These are phyloP conservation scores for Arion vulgaris DNA, from an alignment of 1,140 invertebrate species.

Conservation along the genomic window DNA sequence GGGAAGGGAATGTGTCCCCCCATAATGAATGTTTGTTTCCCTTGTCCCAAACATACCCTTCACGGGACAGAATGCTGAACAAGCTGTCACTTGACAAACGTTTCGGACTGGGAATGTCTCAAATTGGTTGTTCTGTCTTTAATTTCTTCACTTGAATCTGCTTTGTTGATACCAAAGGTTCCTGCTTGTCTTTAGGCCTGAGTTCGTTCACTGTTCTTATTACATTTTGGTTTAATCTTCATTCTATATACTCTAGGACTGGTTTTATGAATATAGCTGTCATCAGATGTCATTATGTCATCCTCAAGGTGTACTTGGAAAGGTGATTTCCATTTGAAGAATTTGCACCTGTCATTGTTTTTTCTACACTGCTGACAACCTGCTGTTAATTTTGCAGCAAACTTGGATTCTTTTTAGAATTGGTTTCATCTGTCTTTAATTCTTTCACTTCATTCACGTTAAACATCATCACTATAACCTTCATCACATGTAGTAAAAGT, in stretches of 20 bases:
- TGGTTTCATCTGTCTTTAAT: background rate
- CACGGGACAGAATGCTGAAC: slow-evolving; percentile 37
- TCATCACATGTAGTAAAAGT: slow-evolving; percentile 47
- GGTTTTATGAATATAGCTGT: slow-evolving; percentile 36
- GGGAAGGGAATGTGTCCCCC: slow-evolving; percentile 57
- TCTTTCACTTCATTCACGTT: background rate
- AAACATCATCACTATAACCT: background rate
- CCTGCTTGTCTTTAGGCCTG: background rate
- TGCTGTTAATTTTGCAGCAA: background rate
- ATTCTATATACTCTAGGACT: background rate
- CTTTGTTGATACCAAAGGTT: background rate
- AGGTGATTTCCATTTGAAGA: slow-evolving; percentile 30
- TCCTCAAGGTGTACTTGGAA: slow-evolving; percentile 27
- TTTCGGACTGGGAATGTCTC: background rate
- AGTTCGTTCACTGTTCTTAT: background rate
- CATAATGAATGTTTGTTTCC: slow-evolving; percentile 58
- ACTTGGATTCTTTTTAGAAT: background rate
- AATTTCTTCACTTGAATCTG: background rate
- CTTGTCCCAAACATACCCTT: slow-evolving; percentile 61
- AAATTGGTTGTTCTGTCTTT: background rate
- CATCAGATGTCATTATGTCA: slow-evolving; percentile 43
- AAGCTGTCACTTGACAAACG: slow-evolving; percentile 42
- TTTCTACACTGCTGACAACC: background rate
- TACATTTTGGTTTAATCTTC: background rate
- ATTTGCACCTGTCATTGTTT: background rate